Evolutionary conservation across 2,888 invertebrate genomes (phyloP), one percentile per base, ranked within the genome.

Genomic region (Thysanoteuthis rhombus): DNA sequence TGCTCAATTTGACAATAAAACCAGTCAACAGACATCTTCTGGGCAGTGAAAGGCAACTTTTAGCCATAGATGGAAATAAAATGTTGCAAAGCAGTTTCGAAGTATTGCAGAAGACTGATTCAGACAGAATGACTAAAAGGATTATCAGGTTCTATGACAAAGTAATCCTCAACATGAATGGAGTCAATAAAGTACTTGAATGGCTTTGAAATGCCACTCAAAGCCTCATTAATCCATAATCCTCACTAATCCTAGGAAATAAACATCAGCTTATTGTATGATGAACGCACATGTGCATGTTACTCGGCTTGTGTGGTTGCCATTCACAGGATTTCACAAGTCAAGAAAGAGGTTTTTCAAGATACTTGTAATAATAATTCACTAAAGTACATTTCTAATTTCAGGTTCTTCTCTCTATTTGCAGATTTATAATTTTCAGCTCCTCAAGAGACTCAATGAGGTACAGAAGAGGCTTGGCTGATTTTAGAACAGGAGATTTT

Each of bases 151-250:
- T 45, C 92, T 92, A 92, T 92, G 92, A 92, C 92, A 92, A 45
- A 92, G 40, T 92, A 92, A 92, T 92, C 92, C 45, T 40, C 92
- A 92, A 92, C 92, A 92, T 92, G 92, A 92, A 92, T 92, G 92
- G 92, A 92, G 92, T 92, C 45, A 92, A 92, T 92, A 92, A 92
- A 92, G 92, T 92, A 92, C 92, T 92, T 92, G 42, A 92, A 92
- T 92, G 92, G 92, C 92, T 92, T 92, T 92, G 92, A 92, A 92
- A 92, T 92, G 92, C 42, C 92, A 92, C 92, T 92, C 92, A 92
- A 92, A 92, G 92, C 92, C 92, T 92, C 92, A 92, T 92, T 92
- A 92, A 92, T 92, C 92, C 92, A 92, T 92, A 92, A 92, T 92
- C 92, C 92, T 92, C n/a, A n/a, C 45, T 92, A 92, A 92, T 92